Evolutionary conservation across 2,797 vertebrate genomes (phyloP).

Genomic region (Girardinus metallicus): DNA sequence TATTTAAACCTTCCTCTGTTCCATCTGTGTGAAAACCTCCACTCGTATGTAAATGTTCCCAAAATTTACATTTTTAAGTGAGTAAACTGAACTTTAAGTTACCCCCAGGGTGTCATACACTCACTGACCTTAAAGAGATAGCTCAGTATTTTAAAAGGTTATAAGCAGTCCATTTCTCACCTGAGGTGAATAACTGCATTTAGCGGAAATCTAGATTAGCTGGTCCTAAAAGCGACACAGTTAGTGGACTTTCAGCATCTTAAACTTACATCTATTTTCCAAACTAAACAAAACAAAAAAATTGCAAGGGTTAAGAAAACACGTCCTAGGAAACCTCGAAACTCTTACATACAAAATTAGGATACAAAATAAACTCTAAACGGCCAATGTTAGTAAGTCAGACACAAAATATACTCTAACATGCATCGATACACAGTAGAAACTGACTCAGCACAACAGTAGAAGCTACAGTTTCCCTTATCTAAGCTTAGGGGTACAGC

Average conservation of each 20-base stretch:
- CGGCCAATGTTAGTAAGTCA: not conserved
- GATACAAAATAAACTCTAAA: not conserved
- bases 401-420: not conserved
- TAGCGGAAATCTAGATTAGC: not conserved
- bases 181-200: not conserved
- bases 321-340: not conserved
- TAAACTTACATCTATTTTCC: not conserved
- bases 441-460: not conserved
- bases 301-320: not conserved
- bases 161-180: not conserved
- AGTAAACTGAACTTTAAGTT: conserved; percentile 34
- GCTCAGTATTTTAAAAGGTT: not conserved
- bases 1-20: conserved; percentile 19
- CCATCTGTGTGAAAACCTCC: not conserved
- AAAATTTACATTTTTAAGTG: conserved; percentile 36
- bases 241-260: not conserved
- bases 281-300: not conserved
- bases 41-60: conserved; percentile 8
- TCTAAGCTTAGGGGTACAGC: not conserved
- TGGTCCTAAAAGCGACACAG: not conserved
- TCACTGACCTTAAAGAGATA: conserved; percentile 4
- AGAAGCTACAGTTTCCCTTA: not conserved
- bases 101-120: conserved; percentile 13
- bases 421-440: not conserved
- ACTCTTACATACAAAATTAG: not conserved